These are phyloP conservation scores for Melanotaenia nigrans DNA, from an alignment of 2,797 vertebrate species.

Conservation along the genomic window DNA sequence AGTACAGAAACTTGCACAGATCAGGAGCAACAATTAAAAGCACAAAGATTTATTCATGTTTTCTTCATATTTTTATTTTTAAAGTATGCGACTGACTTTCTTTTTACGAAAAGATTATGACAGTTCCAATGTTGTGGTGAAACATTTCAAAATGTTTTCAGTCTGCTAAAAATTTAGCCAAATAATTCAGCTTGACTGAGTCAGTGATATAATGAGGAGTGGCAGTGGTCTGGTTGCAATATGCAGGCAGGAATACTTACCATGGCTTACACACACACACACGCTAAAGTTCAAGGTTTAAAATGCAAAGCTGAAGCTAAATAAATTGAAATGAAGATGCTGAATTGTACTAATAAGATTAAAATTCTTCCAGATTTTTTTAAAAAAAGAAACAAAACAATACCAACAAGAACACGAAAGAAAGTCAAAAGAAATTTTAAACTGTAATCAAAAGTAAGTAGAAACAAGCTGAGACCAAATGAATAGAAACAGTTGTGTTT, in stretches of 20 bases:
- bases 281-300: conserved; percentile 14
- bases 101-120: conserved; percentile 29
- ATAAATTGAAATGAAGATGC: conserved; percentile 19
- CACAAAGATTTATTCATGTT: neutral
- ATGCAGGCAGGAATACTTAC: conserved; percentile 54
- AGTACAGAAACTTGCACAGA: neutral
- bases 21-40: neutral
- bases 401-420: neutral
- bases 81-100: neutral
- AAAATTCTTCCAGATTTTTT: too few relatives aligned
- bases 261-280: conserved; percentile 3
- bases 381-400: too few relatives aligned
- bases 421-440: neutral
- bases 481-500: neutral
- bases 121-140: conserved; percentile 37
- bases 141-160: conserved; percentile 65
- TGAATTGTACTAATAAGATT: too few relatives aligned
- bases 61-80: conserved; percentile 14
- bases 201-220: conserved; percentile 44
- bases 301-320: conserved; percentile 5
- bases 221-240: conserved; percentile 36
- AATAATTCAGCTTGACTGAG: conserved; percentile 40
- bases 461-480: neutral
- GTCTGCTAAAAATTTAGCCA: conserved; percentile 45
- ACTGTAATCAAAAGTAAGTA: neutral